Base-by-base conservation (phyloP, 64 coral and sea anemone species). In the Porites australiensis region DNA sequence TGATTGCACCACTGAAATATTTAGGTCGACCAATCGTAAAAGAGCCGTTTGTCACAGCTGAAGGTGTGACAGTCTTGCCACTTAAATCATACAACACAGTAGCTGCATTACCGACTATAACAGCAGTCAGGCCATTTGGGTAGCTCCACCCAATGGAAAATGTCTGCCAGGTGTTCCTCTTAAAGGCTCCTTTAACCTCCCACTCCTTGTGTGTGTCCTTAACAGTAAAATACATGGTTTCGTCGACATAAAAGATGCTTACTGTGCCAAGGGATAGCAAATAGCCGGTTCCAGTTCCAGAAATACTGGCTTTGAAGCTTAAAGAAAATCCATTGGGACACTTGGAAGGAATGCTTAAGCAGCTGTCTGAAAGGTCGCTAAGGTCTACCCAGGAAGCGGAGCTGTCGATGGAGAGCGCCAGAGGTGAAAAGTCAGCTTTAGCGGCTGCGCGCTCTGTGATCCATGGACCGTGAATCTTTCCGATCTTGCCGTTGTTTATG, bases 71-170 rank as follows among this genome's bases (percentile, higher is more conserved):
- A 44, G 14, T 70, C 50, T 79, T 58, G 12, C 88, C 88, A 58
- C 6, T 43, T 18, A 15, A 13, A n/a, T 90, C 79, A 21, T 22
- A 18, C 21, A 80, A 18, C 14, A 90, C 88, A 53, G n/a, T 57
- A 51, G 50, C 19, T 1, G 77, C 5, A 58, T 68, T 21, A 3
- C n/a, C 21, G 9, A 16, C 14, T 10, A 90, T 20, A 15, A 75
- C 70, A 57, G 79, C 81, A 1, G 61, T 83, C 15, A 91, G 50
- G 65, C 89, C 89, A 63, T 72, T 70, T 43, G 27, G 37, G 51
- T 46, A 58, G n/a, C 77, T 82, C 89, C 89, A 91, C 5, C 67
- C 75, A 22, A 91, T 83, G 49, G 23, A 52, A 74, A 91, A 67
- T 68, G 81, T 84, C 48, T 84, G 81, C 81, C 63, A 84, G 6